phyloP scores from a whole-genome alignment of 1,140 invertebrate species.

The Arion vulgaris region DNA sequence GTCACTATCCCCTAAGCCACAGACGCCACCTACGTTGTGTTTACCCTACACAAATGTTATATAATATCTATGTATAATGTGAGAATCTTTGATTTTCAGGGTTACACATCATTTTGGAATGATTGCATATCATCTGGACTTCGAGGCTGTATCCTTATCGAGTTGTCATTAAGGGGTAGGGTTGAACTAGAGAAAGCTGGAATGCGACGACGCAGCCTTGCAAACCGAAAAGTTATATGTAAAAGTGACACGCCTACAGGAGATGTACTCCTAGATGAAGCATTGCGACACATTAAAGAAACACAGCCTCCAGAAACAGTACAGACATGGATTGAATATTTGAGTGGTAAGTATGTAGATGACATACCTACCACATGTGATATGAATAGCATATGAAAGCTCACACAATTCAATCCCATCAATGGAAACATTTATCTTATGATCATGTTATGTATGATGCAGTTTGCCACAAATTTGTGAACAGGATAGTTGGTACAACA shows the following conservation, averaged over 20 bases:
- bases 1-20: too few relatives aligned
- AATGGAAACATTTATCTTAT: too few relatives aligned
- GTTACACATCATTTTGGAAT: conserved; percentile 99
- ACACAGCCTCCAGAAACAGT: conserved; percentile 97
- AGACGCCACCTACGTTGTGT: too few relatives aligned
- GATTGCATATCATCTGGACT: conserved; percentile 99
- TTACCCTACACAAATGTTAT: too few relatives aligned
- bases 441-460: too few relatives aligned
- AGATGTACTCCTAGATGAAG: conserved; percentile 98
- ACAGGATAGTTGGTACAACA: too few relatives aligned
- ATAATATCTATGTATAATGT: too few relatives aligned
- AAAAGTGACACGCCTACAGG: conserved; percentile 95
- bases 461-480: too few relatives aligned
- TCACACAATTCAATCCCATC: too few relatives aligned
- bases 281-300: conserved; percentile 91
- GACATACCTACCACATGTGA: too few relatives aligned
- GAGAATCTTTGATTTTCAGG: conserved; percentile 79
- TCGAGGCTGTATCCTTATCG: conserved; percentile 97
- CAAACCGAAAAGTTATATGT: conserved; percentile 80
- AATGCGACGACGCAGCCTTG: conserved; percentile 91
- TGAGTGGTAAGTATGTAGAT: conserved; percentile 92
- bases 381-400: too few relatives aligned
- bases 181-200: conserved; percentile 97
- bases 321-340: conserved; percentile 99
- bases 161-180: conserved; percentile 92